Evolutionary conservation across 1,140 invertebrate species (phyloP), one percentile per base, ranked within the genome.

Genomic region (Glossosoma conforme): DNA sequence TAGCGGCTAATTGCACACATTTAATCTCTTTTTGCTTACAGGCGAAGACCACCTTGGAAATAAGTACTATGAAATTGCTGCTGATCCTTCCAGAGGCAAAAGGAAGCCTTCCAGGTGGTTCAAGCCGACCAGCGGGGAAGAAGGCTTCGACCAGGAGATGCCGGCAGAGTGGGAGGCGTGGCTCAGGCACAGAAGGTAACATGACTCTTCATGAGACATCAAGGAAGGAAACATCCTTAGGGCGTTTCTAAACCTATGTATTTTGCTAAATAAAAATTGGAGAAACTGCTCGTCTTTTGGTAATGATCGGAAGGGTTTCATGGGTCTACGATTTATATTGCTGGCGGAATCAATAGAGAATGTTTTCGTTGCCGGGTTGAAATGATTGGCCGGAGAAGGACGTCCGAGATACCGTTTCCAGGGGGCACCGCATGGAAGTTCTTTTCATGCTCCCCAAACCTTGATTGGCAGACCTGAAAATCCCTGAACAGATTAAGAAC

Each of bases 121-220:
- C 70, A 77, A 77, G 47, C 85, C 88, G 1, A 62, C 69, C 0
- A 70, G 75, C 14, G 79, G 81, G 30, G 70, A 79, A 0, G 53
- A 78, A 60, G 72, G 72, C 43, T 84, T 86, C 60, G 75, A 83
- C 35, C 77, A 84, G 61, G 84, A 88, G 59, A 63, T 88, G 33
- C 86, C 88, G 3, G 77, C 85, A 2, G 88, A 91, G 67, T 93
- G 89, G 89, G 86, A 89, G 67, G 71, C 88, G 9, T 92, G 89
- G 89, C 67, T 93, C 17, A 72, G 89, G 66, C 73, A 79, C 53
- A 72, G 85, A 61, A 76, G 87, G 72, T 74, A 65, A 13, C 18
- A 9, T 5, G 19, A 36, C 25, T n/a, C n/a, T n/a, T n/a, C n/a
- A n/a, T n/a, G n/a, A 11, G 38, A 4, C 28, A 9, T 8, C n/a